Evolutionary conservation across 2,113 vertebrate species (phyloP).

Genomic region (Climacteris rufus): DNA sequence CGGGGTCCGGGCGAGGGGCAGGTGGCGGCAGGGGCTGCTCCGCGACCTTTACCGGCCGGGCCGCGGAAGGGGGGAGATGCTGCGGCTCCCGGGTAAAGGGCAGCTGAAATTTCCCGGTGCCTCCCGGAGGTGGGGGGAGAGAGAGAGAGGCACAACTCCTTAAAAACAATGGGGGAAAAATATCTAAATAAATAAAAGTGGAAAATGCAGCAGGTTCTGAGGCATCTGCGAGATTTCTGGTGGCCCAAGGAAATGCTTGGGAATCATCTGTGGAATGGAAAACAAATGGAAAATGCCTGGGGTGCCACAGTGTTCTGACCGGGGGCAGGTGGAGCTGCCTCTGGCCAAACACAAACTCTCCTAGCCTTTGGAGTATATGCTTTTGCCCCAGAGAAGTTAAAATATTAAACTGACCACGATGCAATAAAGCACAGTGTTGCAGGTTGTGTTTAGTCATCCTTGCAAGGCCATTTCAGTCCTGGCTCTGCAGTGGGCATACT

Average conservation of each 20-base stretch:
- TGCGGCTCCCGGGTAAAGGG: neutral
- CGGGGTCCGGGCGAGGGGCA: too few relatives aligned
- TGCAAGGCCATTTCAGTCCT: neutral
- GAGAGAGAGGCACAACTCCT: neutral
- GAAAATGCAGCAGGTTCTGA: neutral
- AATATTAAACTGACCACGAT: accelerated
- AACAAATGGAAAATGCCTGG: neutral
- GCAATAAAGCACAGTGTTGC: neutral
- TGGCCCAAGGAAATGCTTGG: neutral
- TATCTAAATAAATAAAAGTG: neutral
- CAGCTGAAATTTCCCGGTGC: neutral
- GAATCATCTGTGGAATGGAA: neutral
- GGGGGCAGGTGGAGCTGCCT: neutral
- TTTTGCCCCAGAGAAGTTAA: neutral
- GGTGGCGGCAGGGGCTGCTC: neutral
- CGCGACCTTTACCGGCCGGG: too few relatives aligned
- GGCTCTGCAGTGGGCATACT: neutral
- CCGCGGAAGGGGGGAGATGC: too few relatives aligned
- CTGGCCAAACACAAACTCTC: neutral
- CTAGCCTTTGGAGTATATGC: accelerated
- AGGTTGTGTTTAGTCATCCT: neutral
- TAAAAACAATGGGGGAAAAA: neutral
- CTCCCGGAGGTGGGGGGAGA: neutral
- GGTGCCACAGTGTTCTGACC: neutral
- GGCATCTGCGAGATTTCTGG: neutral